These are phyloP conservation scores for Pangasius sanitwongsei DNA, from an alignment of 2,797 vertebrate genomes.

Conservation along the genomic window DNA sequence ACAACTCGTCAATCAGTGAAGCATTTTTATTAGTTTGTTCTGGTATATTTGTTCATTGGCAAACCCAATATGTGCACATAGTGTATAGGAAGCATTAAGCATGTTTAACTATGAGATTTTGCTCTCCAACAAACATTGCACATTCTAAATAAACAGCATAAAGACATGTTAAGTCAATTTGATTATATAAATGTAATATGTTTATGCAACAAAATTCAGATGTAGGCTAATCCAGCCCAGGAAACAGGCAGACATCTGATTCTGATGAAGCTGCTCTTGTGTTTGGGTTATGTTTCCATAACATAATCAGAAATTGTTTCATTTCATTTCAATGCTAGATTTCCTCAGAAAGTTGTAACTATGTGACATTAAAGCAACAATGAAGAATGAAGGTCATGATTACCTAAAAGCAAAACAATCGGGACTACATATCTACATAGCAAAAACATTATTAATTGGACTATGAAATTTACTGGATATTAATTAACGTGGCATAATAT, in stretches of 20 bases:
- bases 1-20: background rate
- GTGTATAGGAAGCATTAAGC: background rate
- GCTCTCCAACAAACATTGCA: background rate
- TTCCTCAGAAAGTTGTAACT: background rate
- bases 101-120: background rate
- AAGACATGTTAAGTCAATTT: background rate
- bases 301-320: background rate
- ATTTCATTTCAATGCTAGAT: background rate
- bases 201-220: background rate
- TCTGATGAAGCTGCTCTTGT: background rate
- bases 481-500: background rate
- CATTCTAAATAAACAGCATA: background rate
- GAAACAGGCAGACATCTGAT: background rate
- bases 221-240: conserved; percentile 43
- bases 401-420: background rate
- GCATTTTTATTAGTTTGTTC: background rate
- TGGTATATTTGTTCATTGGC: background rate
- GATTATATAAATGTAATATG: background rate
- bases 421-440: background rate
- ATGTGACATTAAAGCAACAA: background rate
- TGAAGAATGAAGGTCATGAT: background rate
- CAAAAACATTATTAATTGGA: background rate
- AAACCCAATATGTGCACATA: background rate
- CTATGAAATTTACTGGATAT: background rate
- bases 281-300: conserved; percentile 31